These are phyloP conservation scores for Gymnorhina tibicen DNA, from an alignment of 2,113 vertebrate species.

Conservation along the genomic window DNA sequence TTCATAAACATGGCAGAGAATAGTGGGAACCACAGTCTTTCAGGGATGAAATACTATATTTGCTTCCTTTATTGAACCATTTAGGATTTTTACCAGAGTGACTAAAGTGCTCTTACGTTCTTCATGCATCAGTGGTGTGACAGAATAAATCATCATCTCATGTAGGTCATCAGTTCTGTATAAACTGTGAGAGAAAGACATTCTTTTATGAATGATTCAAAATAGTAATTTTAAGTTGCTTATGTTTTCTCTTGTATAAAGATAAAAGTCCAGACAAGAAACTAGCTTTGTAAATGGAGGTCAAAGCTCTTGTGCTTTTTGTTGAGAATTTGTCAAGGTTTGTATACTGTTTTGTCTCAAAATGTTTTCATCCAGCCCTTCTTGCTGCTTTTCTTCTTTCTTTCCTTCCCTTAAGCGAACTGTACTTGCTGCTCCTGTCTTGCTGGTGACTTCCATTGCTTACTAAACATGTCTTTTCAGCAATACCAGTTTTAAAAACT, in stretches of 20 bases:
- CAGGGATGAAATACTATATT: not conserved
- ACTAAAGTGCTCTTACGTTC: not conserved
- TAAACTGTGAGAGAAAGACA: not conserved
- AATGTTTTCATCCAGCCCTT: not conserved
- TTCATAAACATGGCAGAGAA: not conserved
- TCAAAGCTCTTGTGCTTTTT: not conserved
- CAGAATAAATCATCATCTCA: constrained; percentile 1
- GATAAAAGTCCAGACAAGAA: not conserved
- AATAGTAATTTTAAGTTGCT: not conserved
- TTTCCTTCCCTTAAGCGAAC: not conserved
- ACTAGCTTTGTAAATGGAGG: not conserved
- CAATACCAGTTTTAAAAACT: not conserved
- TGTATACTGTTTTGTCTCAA: not conserved
- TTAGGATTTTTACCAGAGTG: not conserved
- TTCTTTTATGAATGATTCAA: not conserved
- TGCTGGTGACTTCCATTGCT: not conserved
- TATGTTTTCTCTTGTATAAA: not conserved
- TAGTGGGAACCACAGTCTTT: not conserved
- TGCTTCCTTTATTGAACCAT: not conserved
- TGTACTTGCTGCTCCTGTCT: not conserved
- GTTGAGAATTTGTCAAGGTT: not conserved
- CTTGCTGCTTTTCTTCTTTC: not conserved
- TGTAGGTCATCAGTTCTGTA: not conserved
- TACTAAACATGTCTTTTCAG: not conserved
- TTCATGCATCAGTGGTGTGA: constrained; percentile 15